Evolutionary conservation across 1,140 invertebrate species (phyloP).

Genomic region (Pantala flavescens): DNA sequence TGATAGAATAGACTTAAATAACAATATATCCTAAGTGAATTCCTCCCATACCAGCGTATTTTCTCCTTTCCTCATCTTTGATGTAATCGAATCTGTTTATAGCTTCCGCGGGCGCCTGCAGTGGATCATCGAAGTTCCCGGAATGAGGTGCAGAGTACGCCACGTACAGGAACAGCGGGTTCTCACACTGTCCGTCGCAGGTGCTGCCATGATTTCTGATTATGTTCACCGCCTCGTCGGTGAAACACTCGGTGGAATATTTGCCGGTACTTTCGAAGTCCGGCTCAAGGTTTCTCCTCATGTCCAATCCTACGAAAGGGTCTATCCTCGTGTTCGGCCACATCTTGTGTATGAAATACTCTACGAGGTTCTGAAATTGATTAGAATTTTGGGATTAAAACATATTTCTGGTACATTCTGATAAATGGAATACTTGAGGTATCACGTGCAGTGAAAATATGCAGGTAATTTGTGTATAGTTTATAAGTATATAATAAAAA

Average conservation of each 20-base stretch:
- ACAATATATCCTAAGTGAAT: no score
- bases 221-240: conserved; percentile 46
- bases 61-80: conserved; percentile 33
- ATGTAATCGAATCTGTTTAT: conserved; percentile 37
- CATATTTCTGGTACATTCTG: no score
- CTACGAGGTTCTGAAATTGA: not conserved
- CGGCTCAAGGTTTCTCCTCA: conserved; percentile 24
- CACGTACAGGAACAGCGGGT: conserved; percentile 37
- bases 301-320: conserved; percentile 15
- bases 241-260: conserved; percentile 60
- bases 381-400: no score
- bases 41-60: conserved; percentile 32
- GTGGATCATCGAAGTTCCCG: conserved; percentile 30
- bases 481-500: no score
- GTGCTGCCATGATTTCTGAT: conserved; percentile 43
- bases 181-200: conserved; percentile 25
- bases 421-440: no score
- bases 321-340: not conserved
- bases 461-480: no score
- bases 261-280: conserved; percentile 49
- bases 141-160: conserved; percentile 37
- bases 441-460: no score
- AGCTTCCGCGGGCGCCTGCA: conserved; percentile 40
- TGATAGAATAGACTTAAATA: no score
- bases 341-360: not conserved